Evolutionary conservation across 2,113 vertebrate species (phyloP).

Genomic region (Embiotoca jacksoni): DNA sequence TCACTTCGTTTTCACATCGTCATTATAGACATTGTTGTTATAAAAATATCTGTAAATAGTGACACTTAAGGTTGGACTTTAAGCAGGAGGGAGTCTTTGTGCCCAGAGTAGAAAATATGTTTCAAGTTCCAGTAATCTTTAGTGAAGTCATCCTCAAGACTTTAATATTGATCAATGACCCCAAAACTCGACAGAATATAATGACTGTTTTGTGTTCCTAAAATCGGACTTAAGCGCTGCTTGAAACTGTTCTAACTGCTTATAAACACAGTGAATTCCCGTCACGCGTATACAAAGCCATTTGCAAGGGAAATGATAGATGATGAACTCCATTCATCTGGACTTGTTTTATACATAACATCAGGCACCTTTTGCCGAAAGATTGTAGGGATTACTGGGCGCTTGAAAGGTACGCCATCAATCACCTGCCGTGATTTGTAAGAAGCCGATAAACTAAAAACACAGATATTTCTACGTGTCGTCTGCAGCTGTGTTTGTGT

Average conservation of each 20-base stretch:
- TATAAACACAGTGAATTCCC: constrained; percentile 24
- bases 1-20: not conserved
- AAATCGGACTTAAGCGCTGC: constrained; percentile 35
- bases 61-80: not conserved
- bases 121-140: constrained; percentile 19
- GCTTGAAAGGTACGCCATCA: constrained; percentile 41
- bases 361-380: constrained; percentile 39
- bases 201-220: constrained; percentile 18
- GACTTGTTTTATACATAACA: constrained; percentile 63
- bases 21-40: not conserved
- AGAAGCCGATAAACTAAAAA: constrained; percentile 55
- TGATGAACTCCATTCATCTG: constrained; percentile 54
- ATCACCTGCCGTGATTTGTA: constrained; percentile 50
- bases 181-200: constrained; percentile 12
- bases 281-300: constrained; percentile 27
- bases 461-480: constrained; percentile 20
- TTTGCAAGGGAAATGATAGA: constrained; percentile 51
- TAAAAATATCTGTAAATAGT: not conserved
- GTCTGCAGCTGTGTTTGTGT: constrained; percentile 26
- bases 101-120: not conserved
- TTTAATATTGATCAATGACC: constrained; percentile 41
- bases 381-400: constrained; percentile 52
- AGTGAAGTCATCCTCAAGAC: constrained; percentile 39
- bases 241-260: constrained; percentile 28
- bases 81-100: no score